phyloP scores from a whole-genome alignment of 1,140 invertebrate species.

The Ceratitis capitata region DNA sequence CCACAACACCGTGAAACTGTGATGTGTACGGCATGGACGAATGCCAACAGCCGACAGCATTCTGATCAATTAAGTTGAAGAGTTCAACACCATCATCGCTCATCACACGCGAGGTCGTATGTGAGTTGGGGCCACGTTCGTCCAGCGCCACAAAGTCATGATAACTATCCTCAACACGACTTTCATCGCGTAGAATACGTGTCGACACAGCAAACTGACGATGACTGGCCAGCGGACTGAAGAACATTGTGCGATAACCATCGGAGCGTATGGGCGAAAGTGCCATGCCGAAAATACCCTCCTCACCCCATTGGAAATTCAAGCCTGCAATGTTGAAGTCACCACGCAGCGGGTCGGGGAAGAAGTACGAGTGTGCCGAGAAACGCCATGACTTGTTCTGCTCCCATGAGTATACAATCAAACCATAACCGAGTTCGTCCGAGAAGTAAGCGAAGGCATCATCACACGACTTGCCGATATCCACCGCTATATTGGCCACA shows the following conservation, averaged over 20 bases:
- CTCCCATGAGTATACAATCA: conserved; percentile 81
- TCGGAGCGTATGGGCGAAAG: conserved; percentile 73
- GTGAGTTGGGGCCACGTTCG: conserved; percentile 72
- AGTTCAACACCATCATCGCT: conserved; percentile 78
- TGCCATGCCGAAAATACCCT: conserved; percentile 83
- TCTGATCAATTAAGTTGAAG: conserved; percentile 81
- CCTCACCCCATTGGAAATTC: conserved; percentile 84
- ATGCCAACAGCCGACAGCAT: conserved; percentile 84
- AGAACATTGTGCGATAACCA: conserved; percentile 77
- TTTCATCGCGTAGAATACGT: conserved; percentile 74
- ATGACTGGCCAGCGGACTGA: conserved; percentile 79
- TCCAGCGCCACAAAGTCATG: conserved; percentile 77
- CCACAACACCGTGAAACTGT: conserved; percentile 76
- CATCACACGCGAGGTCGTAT: conserved; percentile 78
- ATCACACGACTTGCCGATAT: conserved; percentile 78
- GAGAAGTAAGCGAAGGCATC: conserved; percentile 83
- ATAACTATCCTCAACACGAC: conserved; percentile 74
- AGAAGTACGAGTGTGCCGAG: conserved; percentile 76
- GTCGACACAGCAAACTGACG: conserved; percentile 83
- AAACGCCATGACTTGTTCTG: conserved; percentile 81
- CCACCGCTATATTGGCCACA: conserved; percentile 83
- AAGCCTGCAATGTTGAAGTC: conserved; percentile 81
- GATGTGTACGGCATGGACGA: conserved; percentile 72
- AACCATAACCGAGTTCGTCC: conserved; percentile 81
- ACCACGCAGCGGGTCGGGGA: conserved; percentile 80